These are phyloP conservation scores for Hylia prasina DNA, from an alignment of 2,113 vertebrate genomes.

Conservation along the genomic window DNA sequence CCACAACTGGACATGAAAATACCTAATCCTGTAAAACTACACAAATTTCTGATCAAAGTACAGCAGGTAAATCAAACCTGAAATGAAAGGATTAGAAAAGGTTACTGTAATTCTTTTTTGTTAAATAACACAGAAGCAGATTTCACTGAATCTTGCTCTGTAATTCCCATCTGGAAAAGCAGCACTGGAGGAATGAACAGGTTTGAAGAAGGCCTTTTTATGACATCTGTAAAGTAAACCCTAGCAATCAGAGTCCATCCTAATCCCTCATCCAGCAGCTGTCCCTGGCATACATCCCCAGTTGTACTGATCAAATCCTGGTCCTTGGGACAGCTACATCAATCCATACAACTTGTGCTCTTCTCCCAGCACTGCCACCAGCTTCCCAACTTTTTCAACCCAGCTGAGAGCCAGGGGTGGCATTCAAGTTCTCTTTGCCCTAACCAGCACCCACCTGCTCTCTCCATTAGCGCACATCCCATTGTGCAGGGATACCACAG, in stretches of 20 bases:
- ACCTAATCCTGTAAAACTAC: slow-evolving; percentile 85
- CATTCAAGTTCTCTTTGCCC: not conserved
- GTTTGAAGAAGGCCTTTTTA: slow-evolving; percentile 63
- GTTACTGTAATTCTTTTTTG: slow-evolving; percentile 73
- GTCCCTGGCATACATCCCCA: not conserved
- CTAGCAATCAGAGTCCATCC: slow-evolving; percentile 32
- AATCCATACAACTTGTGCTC: not conserved
- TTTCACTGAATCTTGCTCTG: slow-evolving; percentile 79
- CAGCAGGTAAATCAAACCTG: slow-evolving; percentile 88
- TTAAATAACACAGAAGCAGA: slow-evolving; percentile 89
- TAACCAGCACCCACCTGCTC: not conserved
- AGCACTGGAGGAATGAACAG: slow-evolving; percentile 52
- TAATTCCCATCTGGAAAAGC: slow-evolving; percentile 79
- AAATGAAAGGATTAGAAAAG: slow-evolving; percentile 86
- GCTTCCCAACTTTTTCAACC: not conserved
- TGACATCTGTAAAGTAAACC: slow-evolving; percentile 68
- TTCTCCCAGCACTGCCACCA: not conserved
- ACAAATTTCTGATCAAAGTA: slow-evolving; percentile 77
- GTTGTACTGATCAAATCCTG: not conserved
- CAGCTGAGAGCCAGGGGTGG: not conserved
- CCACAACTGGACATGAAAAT: slow-evolving; percentile 75
- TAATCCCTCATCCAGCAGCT: slow-evolving; percentile 61
- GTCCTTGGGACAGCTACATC: not conserved
- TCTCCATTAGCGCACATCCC: too few species aligned
- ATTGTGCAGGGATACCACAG: rapidly evolving